Evolutionary conservation across 2,888 invertebrate genomes (phyloP).

Genomic region (Melipona beecheii): DNA sequence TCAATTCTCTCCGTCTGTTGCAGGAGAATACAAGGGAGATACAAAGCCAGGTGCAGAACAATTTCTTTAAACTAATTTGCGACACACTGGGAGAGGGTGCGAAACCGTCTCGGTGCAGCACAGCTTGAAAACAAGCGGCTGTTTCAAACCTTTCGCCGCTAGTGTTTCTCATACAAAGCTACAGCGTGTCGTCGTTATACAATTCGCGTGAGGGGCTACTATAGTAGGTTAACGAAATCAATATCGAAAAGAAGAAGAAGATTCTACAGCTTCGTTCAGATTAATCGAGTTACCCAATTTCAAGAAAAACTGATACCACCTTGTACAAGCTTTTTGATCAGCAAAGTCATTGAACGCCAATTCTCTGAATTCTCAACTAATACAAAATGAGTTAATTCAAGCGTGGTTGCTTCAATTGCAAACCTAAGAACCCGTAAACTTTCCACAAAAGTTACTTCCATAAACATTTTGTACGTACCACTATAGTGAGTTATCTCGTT

Average conservation of each 20-base stretch:
- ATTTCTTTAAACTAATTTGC: constrained; percentile 74
- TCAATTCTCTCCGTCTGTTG: too few species aligned
- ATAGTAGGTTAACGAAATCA: background rate
- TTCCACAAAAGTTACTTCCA: background rate
- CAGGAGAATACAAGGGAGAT: constrained; percentile 68
- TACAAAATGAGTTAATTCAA: too few species aligned
- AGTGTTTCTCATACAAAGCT: constrained; percentile 29
- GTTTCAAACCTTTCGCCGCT: constrained; percentile 21
- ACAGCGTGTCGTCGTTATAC: background rate
- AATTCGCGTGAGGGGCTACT: background rate
- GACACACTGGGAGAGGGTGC: constrained; percentile 53
- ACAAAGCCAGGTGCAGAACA: constrained; percentile 59
- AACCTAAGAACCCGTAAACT: background rate
- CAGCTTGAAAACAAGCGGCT: constrained; percentile 38
- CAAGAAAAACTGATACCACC: too few species aligned
- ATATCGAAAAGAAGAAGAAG: background rate
- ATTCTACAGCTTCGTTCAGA: background rate
- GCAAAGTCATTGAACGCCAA: too few species aligned
- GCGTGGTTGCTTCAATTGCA: too few species aligned
- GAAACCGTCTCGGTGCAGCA: constrained; percentile 67
- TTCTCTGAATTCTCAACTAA: too few species aligned
- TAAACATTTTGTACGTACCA: background rate
- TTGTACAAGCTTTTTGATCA: background rate
- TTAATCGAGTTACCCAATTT: background rate
- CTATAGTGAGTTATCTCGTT: background rate